Evolutionary conservation across 2,888 invertebrate genomes (phyloP).

Genomic region (Tethea ocularis): DNA sequence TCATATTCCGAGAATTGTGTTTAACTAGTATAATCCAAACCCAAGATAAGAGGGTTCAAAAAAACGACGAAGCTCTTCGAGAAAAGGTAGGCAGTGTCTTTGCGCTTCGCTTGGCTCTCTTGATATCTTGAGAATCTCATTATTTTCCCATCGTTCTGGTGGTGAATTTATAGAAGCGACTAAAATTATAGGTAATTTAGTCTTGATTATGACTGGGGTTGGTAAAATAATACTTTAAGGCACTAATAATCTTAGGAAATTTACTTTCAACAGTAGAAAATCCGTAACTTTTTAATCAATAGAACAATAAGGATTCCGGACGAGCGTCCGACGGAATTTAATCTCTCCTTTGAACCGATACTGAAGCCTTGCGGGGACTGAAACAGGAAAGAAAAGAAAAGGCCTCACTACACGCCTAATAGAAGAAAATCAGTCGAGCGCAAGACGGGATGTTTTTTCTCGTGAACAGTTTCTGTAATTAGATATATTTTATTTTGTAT

Average conservation of each 20-base stretch:
- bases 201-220: neutral
- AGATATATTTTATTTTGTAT: neutral
- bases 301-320: constrained; percentile 18
- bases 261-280: neutral
- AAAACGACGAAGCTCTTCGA: too few relatives aligned
- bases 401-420: neutral
- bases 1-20: too few relatives aligned
- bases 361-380: neutral
- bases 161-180: too few relatives aligned
- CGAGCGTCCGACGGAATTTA: constrained; percentile 30
- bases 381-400: constrained; percentile 2
- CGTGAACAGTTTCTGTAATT: neutral
- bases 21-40: too few relatives aligned
- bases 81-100: too few relatives aligned
- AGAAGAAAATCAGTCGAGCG: neutral
- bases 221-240: neutral
- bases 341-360: constrained; percentile 30
- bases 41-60: too few relatives aligned
- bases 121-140: too few relatives aligned
- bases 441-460: neutral
- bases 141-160: too few relatives aligned
- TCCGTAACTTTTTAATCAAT: constrained; percentile 32
- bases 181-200: neutral
- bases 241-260: neutral
- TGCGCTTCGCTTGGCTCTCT: too few relatives aligned